Base-by-base conservation (phyloP, 2,888 invertebrate genomes). In the Brachyptera risi region DNA sequence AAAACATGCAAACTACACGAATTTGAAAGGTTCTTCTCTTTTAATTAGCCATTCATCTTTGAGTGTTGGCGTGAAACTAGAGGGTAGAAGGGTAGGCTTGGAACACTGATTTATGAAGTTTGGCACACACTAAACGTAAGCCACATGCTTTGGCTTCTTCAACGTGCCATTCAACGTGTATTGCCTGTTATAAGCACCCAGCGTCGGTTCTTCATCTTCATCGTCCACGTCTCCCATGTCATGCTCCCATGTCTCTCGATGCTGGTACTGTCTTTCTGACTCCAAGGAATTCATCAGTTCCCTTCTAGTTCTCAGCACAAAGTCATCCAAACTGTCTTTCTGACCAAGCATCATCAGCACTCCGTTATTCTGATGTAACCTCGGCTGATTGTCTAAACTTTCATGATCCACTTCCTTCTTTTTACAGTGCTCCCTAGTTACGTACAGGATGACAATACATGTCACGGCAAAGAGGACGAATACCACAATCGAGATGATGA, bases 71-170 rank as follows among this genome's bases (percentile, higher is more conserved):
- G 7, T 21, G 42, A 17, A 7, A n/a, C 42, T n/a, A n/a, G n/a
- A n/a, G n/a, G n/a, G n/a, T n/a, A n/a, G n/a, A n/a, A n/a, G n/a
- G n/a, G n/a, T n/a, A n/a, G n/a, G n/a, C n/a, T n/a, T n/a, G n/a
- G n/a, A n/a, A n/a, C 42, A 42, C 21, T 42, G 2, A 3, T 42
- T 42, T n/a, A 3, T 11, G 42, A 42, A 11, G 15, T n/a, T 17
- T 13, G 50, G n/a, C 17, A 3, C 69, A 70, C 74, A 73, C 79
- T 80, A 81, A 70, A 81, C 81, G 69, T 81, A 81, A 74, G 80
- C 81, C 77, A 81, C 80, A 74, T 81, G 81, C 63, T 81, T 80
- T 73, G 80, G 79, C 69, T 80, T 80, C 59, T 79, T 79, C 67
- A 47, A n/a, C 19, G 47, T 44, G n/a, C 49, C 59, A 26, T 62